Evolutionary conservation across 2,797 vertebrate genomes (phyloP), one percentile per base, ranked within the genome.

Genomic region (Bovichtus variegatus): DNA sequence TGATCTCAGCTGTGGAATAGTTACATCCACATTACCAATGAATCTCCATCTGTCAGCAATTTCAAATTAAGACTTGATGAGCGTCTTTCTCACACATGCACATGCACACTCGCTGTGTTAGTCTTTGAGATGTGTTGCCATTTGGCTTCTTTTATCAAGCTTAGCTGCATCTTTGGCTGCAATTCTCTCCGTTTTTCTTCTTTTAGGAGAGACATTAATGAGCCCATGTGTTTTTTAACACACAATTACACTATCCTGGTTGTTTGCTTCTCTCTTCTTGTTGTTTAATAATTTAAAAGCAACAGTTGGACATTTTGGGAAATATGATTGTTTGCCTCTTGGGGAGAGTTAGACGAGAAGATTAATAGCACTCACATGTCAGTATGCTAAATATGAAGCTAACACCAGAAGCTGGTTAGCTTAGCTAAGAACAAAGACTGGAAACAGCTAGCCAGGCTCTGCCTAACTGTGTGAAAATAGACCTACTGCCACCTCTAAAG

Each of bases 1-100:
- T 76, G 72, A 84, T 71, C 78, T 85, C 82, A 90, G 66, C 73
- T 49, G 65, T 53, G 68, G 57, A 88, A 80, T 82, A 78, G 67
- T 73, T 86, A 47, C 55, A 49, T 80, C 54, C 80, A 86, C 75
- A 64, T 78, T 46, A 68, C 61, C 72, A 49, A 74, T 63, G 50
- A 81, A 78, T 73, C 74, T 76, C 82, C 90, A 91, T 92, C 91
- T 90, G 91, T 90, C 88, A 90, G 79, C 87, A 80, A 89, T 90
- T 91, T 91, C 53, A 87, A 89, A 93, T 90, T 79, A 88, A 55
- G 73, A 78, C 76, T 79, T 57, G 78, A 81, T 82, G 64, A 80
- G 51, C 61, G 49, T 82, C 47, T 71, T 27, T 77, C 51, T 57
- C 34, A 60, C 66, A 68, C 73, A 44, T n/a, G 2, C 27, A 27